Base-by-base conservation (phyloP, 2,888 invertebrate species). In the Xestia rhomboidea region DNA sequence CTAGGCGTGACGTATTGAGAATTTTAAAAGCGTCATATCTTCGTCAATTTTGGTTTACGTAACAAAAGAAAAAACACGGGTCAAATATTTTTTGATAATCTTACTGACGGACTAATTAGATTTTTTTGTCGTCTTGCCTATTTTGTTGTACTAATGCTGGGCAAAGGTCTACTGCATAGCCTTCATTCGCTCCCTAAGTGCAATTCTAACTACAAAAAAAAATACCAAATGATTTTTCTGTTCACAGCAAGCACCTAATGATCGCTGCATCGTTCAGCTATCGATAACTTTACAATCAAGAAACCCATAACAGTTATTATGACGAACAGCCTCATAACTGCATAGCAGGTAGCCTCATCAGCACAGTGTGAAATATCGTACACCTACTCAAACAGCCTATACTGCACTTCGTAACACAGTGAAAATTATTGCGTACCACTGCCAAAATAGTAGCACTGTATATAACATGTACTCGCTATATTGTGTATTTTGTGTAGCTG, bases 301-400 rank as follows among this genome's bases (percentile, higher is more conserved):
- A 38, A 76, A 57, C 27, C 34, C 41, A 66, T 62, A 62, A 54
- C 68, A 0, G 21, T n/a, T 30, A 57, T 57, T n/a, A 66, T 38
- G 30, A 49, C 4, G 11, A 13, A 27, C 18, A 30, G 30, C 44
- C 64, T 44, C 63, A 77, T 84, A 88, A 79, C 68, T 81, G 78
- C 71, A 74, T 79, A 81, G 81, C 88, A 89, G 89, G 91, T 90
- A 91, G 89, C 89, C 69, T 83, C 87, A 64, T 60, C 90, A 77
- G 64, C 34, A 41, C 41, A 73, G 82, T 91, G 92, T 90, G 91
- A 93, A 92, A 93, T 92, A 90, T 89, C 89, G 68, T 77, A 41
- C 51, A 38, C 46, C 34, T 66, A 57, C 84, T 82, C 89, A 91
- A 92, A 92, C 84, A 86, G 84, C 77, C 76, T 72, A n/a, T n/a